Conservation (phyloP, 2,888 invertebrate species). For the Hetaerina titia region DNA sequence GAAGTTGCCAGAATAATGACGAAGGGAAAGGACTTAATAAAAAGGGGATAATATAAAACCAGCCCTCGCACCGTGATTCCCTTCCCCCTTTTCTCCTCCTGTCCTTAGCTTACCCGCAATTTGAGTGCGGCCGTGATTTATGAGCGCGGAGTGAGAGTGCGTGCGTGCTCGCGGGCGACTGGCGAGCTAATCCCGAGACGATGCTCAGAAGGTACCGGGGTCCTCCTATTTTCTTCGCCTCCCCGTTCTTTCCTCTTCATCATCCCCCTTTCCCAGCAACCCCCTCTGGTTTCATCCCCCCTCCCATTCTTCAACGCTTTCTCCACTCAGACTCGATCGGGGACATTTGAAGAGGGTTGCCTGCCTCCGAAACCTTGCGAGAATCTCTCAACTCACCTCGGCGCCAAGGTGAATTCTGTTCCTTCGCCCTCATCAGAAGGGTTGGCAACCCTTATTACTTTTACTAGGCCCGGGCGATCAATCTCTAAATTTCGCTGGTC, state of each 20-base stretch:
- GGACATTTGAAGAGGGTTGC: too few relatives aligned
- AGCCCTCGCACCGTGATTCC: not conserved
- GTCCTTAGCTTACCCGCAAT: conserved; percentile 14
- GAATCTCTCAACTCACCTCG: too few relatives aligned
- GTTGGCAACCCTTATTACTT: too few relatives aligned
- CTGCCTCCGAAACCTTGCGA: too few relatives aligned
- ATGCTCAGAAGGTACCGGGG: not conserved
- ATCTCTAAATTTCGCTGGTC: too few relatives aligned
- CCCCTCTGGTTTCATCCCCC: not conserved
- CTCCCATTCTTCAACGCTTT: not conserved
- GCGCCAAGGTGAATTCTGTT: too few relatives aligned
- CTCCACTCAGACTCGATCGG: too few relatives aligned
- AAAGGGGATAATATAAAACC: not conserved
- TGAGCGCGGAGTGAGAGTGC: not conserved
- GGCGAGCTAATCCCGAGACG: not conserved
- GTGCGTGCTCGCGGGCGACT: not conserved
- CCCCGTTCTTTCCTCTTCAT: not conserved
- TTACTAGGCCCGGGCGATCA: too few relatives aligned
- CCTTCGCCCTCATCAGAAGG: too few relatives aligned
- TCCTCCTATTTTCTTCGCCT: not conserved
- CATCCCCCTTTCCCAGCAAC: not conserved
- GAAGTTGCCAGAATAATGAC: not conserved
- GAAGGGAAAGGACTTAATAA: not conserved
- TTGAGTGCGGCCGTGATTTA: conserved; percentile 6
- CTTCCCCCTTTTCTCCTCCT: too few relatives aligned